These are phyloP conservation scores for Glaucomys volans DNA, from an alignment of 2,113 vertebrate genomes.

Conservation along the genomic window DNA sequence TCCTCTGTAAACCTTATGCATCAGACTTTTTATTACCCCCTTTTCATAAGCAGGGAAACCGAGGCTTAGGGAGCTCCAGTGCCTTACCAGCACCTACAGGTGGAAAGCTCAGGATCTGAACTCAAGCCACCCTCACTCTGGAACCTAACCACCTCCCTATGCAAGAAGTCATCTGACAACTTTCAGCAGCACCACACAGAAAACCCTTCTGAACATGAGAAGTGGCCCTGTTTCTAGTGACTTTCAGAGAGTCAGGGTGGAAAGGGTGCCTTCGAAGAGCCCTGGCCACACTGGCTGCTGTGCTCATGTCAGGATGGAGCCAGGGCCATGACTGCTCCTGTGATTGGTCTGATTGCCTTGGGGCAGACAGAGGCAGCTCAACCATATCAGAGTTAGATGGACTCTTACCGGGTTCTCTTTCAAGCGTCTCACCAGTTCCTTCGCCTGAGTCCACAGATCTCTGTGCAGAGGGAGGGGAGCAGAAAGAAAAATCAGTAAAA, in stretches of 20 bases:
- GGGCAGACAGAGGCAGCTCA: accelerated
- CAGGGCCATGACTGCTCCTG: accelerated
- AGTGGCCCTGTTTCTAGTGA: background rate
- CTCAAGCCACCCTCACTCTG: background rate
- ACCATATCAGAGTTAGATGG: accelerated
- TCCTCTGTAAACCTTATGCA: background rate
- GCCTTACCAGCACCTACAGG: background rate
- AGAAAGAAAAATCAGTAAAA: background rate
- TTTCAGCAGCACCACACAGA: no score
- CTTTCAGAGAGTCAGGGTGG: background rate
- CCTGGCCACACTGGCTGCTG: no score
- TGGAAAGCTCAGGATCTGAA: background rate
- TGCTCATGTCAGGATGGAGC: background rate
- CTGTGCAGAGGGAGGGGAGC: conserved; percentile 75
- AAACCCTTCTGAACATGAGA: background rate
- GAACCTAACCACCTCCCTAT: background rate
- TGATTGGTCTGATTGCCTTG: background rate
- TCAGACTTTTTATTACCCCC: background rate
- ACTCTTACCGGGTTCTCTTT: conserved; percentile 83
- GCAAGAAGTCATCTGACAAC: background rate
- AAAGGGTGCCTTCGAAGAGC: background rate
- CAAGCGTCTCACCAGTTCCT: conserved; percentile 84
- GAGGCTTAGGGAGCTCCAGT: background rate
- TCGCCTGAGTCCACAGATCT: conserved; percentile 83
- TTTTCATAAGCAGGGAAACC: background rate